Evolutionary conservation across 2,888 invertebrate species (phyloP).

Genomic region (Tetheella fluctuosa): DNA sequence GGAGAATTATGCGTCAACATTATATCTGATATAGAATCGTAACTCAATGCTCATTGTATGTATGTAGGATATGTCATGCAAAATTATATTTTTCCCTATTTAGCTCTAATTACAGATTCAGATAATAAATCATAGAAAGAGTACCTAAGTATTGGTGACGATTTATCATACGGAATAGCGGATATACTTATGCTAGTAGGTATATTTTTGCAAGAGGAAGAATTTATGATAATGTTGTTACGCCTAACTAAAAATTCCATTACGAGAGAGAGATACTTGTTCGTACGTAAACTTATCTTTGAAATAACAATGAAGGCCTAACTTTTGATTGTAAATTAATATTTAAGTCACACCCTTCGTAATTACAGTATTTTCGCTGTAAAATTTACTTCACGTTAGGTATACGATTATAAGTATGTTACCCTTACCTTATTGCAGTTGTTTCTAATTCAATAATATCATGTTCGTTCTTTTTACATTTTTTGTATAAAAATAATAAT

Average conservation of each 20-base stretch:
- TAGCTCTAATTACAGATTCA: no score
- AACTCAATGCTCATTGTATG: no score
- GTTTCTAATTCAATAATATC: constrained; percentile 10
- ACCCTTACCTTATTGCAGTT: constrained; percentile 1
- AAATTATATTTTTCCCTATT: no score
- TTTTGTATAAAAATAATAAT: constrained; percentile 21
- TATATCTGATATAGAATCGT: no score
- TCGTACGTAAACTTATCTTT: constrained; percentile 21
- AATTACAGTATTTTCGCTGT: constrained; percentile 10
- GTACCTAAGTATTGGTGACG: no score
- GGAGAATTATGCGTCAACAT: no score
- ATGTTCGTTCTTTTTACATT: constrained; percentile 15
- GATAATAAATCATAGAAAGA: no score
- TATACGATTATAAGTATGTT: neutral
- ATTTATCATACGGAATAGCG: no score
- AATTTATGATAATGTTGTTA: neutral
- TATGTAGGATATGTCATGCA: no score
- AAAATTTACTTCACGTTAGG: neutral
- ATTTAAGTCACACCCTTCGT: constrained; percentile 45
- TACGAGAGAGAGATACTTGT: neutral
- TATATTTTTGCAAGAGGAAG: neutral
- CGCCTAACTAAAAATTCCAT: constrained; percentile 5
- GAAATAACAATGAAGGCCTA: constrained; percentile 33
- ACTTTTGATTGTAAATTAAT: constrained; percentile 57
- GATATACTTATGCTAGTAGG: neutral